phyloP scores from a whole-genome alignment of 2,113 vertebrate species.

The Brachypteracias leptosomus region DNA sequence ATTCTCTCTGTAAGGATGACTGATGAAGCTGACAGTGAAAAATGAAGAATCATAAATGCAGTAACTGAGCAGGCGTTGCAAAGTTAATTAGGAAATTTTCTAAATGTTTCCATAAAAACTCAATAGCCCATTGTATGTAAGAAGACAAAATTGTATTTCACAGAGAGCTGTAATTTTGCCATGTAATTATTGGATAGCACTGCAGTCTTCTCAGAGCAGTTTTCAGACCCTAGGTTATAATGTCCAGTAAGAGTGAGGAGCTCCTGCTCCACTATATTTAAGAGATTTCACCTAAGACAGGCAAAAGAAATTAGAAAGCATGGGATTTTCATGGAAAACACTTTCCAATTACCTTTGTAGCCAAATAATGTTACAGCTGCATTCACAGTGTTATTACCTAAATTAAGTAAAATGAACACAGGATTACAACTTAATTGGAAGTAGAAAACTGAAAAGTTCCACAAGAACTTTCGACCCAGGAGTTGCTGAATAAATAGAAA shows the following conservation, averaged over 20 bases:
- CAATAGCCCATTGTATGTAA: not conserved
- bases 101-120: not conserved
- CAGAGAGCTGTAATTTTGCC: not conserved
- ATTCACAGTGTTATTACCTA: not conserved
- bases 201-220: not conserved
- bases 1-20: not conserved
- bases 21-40: not conserved
- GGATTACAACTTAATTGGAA: not conserved
- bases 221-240: not conserved
- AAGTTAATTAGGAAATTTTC: conserved; percentile 14
- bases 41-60: not conserved
- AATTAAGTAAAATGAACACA: not conserved
- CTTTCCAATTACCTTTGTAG: not conserved
- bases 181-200: not conserved
- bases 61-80: not conserved
- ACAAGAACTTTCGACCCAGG: too few species aligned
- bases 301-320: not conserved
- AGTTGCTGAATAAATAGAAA: not conserved
- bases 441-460: not conserved
- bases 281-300: not conserved
- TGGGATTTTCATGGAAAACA: not conserved
- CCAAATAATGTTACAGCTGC: not conserved
- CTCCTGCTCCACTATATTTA: not conserved
- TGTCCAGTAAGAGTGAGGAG: not conserved
- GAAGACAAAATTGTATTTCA: not conserved